Evolutionary conservation across 23 tunicate genomes (phyloP), one percentile per base, ranked within the genome.

Genomic region (Clavelina lepadiformis): DNA sequence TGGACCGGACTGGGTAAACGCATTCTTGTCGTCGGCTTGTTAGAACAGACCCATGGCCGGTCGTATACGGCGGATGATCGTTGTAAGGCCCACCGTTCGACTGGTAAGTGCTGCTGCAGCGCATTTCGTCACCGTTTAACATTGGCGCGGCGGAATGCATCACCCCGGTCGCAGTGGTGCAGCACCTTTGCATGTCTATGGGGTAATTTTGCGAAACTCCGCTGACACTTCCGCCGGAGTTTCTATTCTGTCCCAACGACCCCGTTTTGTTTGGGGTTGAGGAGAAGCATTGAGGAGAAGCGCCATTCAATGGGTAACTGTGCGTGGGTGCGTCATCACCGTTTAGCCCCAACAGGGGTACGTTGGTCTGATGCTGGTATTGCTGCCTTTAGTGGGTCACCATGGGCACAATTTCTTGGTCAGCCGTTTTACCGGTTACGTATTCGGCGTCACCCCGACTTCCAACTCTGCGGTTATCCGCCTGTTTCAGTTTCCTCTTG

Each of bases 181-280:
- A 72, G 19, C 76, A 74, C 15, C 80, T 63, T 35, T 61, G 71
- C 8, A 58, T 22, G n/a, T 86, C 80, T 2, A 30, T 49, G 20
- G 69, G 25, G 36, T 51, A 36, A n/a, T n/a, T n/a, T 31, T 59
- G 76, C 35, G 31, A 35, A 27, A 63, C 25, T 1, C 79, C 83
- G 66, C 65, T 54, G 29, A 45, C 35, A 49, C 95, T 77, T 29
- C 85, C 71, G 37, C 85, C 77, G 2, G 95, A 86, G 28, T 35
- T 55, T 53, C 93, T 84, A 69, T 74, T 77, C 38, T 77, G 44
- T 13, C 79, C 73, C 62, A 69, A 47, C 6, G 95, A 86, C 13
- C 76, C 71, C 8, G 65, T 63, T 51, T 69, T 78, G 59, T 65
- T 72, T 28, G 83, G 83, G 22, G 85, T 77, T n/a, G n/a, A n/a